A percentile compares a stretch with the other conserved stretches of the same genome.
phyloP scores from a whole-genome alignment of 2,888 invertebrate species.

The Periphyllus acericola region DNA sequence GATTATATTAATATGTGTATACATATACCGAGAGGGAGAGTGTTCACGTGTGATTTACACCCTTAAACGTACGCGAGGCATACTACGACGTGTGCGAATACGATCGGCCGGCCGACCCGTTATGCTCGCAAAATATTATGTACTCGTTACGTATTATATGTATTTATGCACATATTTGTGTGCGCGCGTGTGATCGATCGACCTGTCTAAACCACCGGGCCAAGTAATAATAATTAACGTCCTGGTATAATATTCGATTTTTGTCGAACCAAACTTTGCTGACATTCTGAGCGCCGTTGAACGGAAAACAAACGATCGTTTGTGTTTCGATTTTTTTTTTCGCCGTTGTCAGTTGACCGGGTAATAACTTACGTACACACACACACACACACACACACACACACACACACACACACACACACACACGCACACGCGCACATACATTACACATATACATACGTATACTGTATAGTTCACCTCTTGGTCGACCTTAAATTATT shows the following conservation, averaged over 20 bases:
- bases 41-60: too few species aligned
- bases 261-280: not conserved
- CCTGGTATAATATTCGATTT: constrained; percentile 5
- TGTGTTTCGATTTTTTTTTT: not conserved
- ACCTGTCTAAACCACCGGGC: constrained; percentile 9
- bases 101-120: not conserved
- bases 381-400: not conserved
- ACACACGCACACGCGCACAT: too few species aligned
- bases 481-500: not conserved
- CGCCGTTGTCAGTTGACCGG: not conserved
- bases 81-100: too few species aligned
- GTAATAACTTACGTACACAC: not conserved
- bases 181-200: constrained; percentile 22
- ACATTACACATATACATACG: too few species aligned
- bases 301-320: not conserved
- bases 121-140: not conserved
- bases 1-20: too few species aligned
- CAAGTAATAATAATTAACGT: constrained; percentile 21
- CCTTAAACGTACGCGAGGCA: too few species aligned
- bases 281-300: not conserved
- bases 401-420: not conserved
- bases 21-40: too few species aligned
- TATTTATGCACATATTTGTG: not conserved
- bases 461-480: not conserved
- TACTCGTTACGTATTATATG: not conserved